phyloP scores from a whole-genome alignment of 1,140 invertebrate species.

The Anastrepha obliqua region DNA sequence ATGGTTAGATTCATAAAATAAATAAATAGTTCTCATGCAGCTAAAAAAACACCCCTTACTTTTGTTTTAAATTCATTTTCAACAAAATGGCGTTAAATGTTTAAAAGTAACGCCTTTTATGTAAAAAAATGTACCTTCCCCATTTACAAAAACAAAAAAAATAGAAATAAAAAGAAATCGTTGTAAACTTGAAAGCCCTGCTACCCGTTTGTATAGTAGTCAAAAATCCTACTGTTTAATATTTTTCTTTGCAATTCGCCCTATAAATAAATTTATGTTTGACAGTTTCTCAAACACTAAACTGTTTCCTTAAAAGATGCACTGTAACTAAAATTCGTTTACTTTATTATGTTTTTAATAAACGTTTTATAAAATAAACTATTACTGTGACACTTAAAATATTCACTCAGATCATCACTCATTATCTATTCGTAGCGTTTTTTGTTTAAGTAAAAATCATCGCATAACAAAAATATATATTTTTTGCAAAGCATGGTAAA shows the following conservation, averaged over 20 bases:
- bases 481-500: neutral
- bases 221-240: neutral
- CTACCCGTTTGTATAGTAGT: neutral
- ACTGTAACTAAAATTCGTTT: slow-evolving; percentile 59
- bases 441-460: neutral
- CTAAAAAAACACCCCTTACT: no score
- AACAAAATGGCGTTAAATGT: no score
- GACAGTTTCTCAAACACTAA: neutral
- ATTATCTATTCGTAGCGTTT: neutral
- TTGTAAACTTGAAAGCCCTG: no score
- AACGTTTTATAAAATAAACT: slow-evolving; percentile 1
- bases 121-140: no score
- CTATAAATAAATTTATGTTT: neutral
- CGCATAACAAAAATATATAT: neutral
- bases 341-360: slow-evolving; percentile 54
- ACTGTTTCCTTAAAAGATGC: slow-evolving; percentile 25
- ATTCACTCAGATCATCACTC: neutral
- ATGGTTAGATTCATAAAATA: no score
- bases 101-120: no score
- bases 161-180: no score
- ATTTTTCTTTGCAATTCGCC: neutral
- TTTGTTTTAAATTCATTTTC: no score
- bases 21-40: no score
- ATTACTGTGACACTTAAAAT: neutral
- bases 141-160: no score